Base-by-base conservation (phyloP, 2,888 invertebrate species). In the Aelia acuminata region DNA sequence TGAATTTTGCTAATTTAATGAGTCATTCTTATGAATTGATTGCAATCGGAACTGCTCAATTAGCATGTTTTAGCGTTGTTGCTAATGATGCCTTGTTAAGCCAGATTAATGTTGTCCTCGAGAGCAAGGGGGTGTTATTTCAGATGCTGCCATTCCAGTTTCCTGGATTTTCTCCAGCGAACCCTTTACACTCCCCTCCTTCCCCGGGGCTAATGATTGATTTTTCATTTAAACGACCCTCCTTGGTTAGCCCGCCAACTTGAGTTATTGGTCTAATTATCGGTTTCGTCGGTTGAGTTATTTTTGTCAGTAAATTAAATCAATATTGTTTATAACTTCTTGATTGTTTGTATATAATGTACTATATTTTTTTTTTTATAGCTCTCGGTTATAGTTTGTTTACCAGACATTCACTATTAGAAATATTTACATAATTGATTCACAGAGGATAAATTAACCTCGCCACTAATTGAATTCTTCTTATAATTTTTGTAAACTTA, bases 201-300 rank as follows among this genome's bases (percentile, higher is more conserved):
- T 70, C 63, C 35, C 63, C 7, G 63, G 18, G 26, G 35, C 26
- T 26, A 57, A 70, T 70, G 63, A 70, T 70, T 70, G 63, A 70
- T 70, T 70, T 70, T 70, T 70, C 63, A 35, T 70, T 70, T 35
- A 70, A 35, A 70, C 31, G 63, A 35, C 63, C 31, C 63, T 18
- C 20, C 63, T 35, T 35, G 63, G 35, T 70, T 70, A 70, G 31
- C 63, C 63, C 35, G 7, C 31, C 35, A 31, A 70, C 63, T 70
- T 70, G 35, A 70, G 35, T 70, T 35, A 70, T 70, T 70, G 35
- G 31, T 70, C 35, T 70, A 70, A 70, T 70, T 70, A 70, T 70
- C 31, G 1, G 18, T 70, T 70, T 20, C 35, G 31, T 70, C 35
- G 35, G 63, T 20, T 70, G 8, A 70, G 15, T 70, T 70, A 70